Evolutionary conservation across 2,797 vertebrate species (phyloP).

Genomic region (Sternarchorhynchus goeldii): DNA sequence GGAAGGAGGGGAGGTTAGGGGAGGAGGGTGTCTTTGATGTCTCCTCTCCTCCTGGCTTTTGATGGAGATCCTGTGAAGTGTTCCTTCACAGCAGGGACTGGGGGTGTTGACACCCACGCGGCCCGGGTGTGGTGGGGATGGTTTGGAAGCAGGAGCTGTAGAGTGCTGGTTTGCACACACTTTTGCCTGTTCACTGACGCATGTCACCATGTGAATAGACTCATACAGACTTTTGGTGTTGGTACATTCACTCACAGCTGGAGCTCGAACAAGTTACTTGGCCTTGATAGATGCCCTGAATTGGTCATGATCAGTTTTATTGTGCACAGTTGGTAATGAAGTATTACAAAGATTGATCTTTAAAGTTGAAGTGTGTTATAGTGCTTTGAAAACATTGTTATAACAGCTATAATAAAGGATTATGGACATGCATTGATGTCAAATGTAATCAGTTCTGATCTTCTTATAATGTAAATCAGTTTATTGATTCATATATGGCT

Average conservation of each 20-base stretch:
- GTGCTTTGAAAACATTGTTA: neutral
- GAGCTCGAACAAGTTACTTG: no score
- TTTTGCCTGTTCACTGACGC: neutral
- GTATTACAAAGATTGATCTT: no score
- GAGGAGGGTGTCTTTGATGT: slow-evolving; percentile 50
- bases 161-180: neutral
- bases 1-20: neutral
- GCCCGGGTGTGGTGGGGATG: slow-evolving; percentile 8
- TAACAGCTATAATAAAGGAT: neutral
- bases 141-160: slow-evolving; percentile 18
- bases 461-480: slow-evolving; percentile 9
- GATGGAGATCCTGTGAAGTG: slow-evolving; percentile 72
- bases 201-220: slow-evolving; percentile 44
- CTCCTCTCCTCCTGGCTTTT: slow-evolving; percentile 60
- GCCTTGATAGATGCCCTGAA: no score
- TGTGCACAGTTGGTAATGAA: no score
- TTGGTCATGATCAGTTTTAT: no score
- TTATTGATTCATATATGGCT: slow-evolving; percentile 31
- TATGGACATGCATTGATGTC: neutral
- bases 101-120: slow-evolving; percentile 65
- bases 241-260: slow-evolving; percentile 5
- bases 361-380: no score
- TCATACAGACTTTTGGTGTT: slow-evolving; percentile 32
- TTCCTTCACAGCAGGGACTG: slow-evolving; percentile 67
- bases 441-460: slow-evolving; percentile 1